phyloP scores from a whole-genome alignment of 2,888 invertebrate species.

The Sympetrum striolatum region DNA sequence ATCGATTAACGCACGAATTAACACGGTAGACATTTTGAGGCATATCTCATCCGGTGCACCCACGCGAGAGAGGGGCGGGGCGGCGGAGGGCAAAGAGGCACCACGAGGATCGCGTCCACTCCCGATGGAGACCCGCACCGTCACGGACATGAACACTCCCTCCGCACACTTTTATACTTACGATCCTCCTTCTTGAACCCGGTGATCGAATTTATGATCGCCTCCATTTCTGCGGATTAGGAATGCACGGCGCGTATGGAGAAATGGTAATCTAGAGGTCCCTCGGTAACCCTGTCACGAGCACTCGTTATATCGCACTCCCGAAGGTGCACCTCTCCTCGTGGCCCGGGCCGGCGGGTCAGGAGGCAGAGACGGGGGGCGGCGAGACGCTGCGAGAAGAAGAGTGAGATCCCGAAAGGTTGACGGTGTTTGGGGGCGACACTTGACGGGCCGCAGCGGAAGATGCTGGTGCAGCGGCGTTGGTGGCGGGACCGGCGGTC shows the following conservation, averaged over 20 bases:
- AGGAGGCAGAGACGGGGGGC: conserved; percentile 14
- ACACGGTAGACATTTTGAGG: background rate
- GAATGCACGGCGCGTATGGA: conserved; percentile 36
- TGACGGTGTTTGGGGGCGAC: conserved; percentile 27
- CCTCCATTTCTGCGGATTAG: conserved; percentile 41
- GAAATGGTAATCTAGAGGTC: background rate
- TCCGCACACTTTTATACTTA: conserved; percentile 54
- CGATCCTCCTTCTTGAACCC: conserved; percentile 58
- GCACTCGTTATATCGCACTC: background rate
- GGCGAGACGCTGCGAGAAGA: background rate
- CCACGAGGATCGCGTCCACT: background rate
- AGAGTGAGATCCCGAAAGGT: background rate
- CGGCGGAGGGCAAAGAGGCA: background rate
- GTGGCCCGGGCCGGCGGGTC: conserved; percentile 42
- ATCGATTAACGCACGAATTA: background rate
- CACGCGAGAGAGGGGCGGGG: background rate
- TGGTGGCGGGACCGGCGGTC: conserved; percentile 47
- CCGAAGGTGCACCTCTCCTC: background rate
- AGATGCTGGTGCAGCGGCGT: background rate
- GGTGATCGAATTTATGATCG: conserved; percentile 55
- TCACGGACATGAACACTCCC: background rate
- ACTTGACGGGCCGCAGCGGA: conserved; percentile 4
- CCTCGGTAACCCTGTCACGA: background rate
- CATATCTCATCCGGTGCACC: background rate
- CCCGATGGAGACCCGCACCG: background rate